Evolutionary conservation across 2,797 vertebrate species (phyloP), one percentile per base, ranked within the genome.

Genomic region (Phataginus tricuspis): DNA sequence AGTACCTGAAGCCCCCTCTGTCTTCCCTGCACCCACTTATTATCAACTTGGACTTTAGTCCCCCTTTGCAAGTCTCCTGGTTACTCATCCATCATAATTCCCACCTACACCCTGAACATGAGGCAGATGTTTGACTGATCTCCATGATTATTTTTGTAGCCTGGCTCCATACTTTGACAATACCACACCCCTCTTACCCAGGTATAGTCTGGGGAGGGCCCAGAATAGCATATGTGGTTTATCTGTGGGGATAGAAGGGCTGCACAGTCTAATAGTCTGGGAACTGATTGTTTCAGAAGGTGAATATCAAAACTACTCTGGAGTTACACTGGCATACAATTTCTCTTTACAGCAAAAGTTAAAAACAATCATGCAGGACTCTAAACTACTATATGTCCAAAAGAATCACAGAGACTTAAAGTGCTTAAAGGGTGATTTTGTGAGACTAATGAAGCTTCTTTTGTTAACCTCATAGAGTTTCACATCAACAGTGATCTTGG

Each of bases 61-160:
- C 21, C 18, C 25, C 39, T 55, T 66, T 86, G n/a, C 18, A 79
- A 39, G 2, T 84, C 59, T 89, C 63, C 9, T 69, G 31, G 15
- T 96, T 96, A 75, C 49, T 96, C 77, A 89, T 53, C 29, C 19
- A 61, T 93, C 57, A 27, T 29, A 96, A 94, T 75, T 93, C 61
- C 71, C 82, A 74, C 90, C 66, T 69, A 94, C 71, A 64, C 16
- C 39, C 61, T 77, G 37, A 63, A 94, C 82, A 80, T 75, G 42
- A 84, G 49, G 64, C 39, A 96, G 79, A 89, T 91, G 69, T 79
- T 96, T 96, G 89, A 72, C 74, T 83, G 83, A 85, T 85, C 61
- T 85, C n/a, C 37, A 59, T 92, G 90, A 96, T 91, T 91, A 57
- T 79, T 94, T 82, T 12, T 94, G 49, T 89, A 87, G 42, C 31